phyloP scores from a whole-genome alignment of 2,797 vertebrate genomes.

The Siniperca scherzeri region DNA sequence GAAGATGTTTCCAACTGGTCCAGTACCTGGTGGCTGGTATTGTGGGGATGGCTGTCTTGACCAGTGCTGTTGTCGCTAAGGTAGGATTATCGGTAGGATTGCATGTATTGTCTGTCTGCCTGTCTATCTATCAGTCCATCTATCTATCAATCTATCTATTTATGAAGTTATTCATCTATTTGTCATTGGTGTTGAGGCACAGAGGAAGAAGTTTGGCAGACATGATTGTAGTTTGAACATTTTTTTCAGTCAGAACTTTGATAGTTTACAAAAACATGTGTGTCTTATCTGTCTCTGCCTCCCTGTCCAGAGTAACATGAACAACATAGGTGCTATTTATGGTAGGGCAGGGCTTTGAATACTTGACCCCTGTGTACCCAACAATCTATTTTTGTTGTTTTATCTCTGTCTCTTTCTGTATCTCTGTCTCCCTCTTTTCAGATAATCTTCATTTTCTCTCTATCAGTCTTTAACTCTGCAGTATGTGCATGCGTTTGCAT shows the following conservation, averaged over 20 bases:
- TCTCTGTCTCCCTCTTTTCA: background rate
- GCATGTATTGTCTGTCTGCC: background rate
- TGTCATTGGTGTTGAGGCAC: background rate
- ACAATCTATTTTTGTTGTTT: background rate
- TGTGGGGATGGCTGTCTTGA: conserved; percentile 83
- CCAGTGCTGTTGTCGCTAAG: conserved; percentile 83
- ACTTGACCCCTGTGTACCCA: conserved; percentile 14
- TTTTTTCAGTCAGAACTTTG: no score
- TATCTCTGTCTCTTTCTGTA: conserved; percentile 4
- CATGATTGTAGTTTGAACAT: no score
- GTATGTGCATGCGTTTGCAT: background rate
- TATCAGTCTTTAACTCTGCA: conserved; percentile 17
- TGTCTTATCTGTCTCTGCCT: background rate
- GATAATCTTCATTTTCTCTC: conserved; percentile 10
- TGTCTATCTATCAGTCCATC: background rate
- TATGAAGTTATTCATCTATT: background rate
- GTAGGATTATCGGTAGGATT: conserved; percentile 55
- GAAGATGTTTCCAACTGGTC: conserved; percentile 74
- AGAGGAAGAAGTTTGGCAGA: background rate
- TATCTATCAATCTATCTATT: no score
- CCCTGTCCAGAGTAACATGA: background rate
- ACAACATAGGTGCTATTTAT: conserved; percentile 18
- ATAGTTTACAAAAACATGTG: no score
- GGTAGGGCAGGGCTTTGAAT: background rate
- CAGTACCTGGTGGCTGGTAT: conserved; percentile 83